Percentiles rank a stretch among this genome's conserved stretches.
Evolutionary conservation across 2,888 invertebrate genomes (phyloP).

Genomic region (Latheticus oryzae): DNA sequence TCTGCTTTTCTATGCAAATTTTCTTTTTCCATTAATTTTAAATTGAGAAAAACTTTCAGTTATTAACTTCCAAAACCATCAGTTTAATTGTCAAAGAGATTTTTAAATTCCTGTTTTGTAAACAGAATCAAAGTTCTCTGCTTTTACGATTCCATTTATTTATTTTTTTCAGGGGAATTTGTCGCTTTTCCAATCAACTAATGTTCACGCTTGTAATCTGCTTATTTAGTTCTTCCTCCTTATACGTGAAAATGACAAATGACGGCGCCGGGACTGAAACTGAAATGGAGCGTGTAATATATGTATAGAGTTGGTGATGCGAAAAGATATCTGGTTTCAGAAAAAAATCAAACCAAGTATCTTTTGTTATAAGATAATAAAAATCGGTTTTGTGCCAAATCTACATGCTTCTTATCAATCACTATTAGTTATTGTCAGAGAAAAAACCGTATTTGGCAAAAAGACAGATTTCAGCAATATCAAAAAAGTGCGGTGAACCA

Average conservation of each 20-base stretch:
- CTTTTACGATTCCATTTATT: neutral
- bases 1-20: conserved; percentile 33
- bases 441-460: conserved; percentile 6
- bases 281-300: conserved; percentile 44
- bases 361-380: conserved; percentile 25
- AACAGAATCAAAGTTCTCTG: no score
- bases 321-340: conserved; percentile 41
- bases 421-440: conserved; percentile 24
- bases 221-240: conserved; percentile 25
- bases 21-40: conserved; percentile 24
- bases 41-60: no score
- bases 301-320: conserved; percentile 43
- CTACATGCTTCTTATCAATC: conserved; percentile 13
- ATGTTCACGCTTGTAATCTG: conserved; percentile 23
- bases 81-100: conserved; percentile 9
- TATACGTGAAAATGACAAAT: conserved; percentile 40
- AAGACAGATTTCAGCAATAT: conserved; percentile 32
- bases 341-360: conserved; percentile 31
- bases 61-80: no score
- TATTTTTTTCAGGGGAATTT: neutral
- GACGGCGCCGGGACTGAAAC: conserved; percentile 33
- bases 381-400: conserved; percentile 2
- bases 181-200: conserved; percentile 5
- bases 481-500: neutral
- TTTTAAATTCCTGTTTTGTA: conserved; percentile 7